Conservation (phyloP, 2,888 invertebrate genomes). For the Hydrotaea diabolus region DNA sequence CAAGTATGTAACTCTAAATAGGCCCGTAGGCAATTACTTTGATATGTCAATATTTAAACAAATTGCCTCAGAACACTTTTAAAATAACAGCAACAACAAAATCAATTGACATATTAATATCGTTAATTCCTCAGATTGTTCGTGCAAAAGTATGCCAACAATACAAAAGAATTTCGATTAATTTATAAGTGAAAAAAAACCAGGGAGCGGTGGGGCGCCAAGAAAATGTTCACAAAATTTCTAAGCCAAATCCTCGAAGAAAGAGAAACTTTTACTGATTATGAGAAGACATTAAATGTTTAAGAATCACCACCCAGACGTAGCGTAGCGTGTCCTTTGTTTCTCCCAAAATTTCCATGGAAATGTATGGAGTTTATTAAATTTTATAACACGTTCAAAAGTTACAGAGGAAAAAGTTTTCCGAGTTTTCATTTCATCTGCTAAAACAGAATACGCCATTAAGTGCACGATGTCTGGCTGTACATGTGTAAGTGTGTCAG, state of each 20-base stretch:
- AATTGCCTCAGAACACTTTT: no score
- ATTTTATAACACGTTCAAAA: conserved; percentile 31
- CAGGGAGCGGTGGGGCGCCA: background rate
- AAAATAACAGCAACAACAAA: no score
- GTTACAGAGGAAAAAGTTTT: conserved; percentile 30
- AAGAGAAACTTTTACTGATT: conserved; percentile 5
- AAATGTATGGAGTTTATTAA: conserved; percentile 28
- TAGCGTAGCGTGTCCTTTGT: background rate
- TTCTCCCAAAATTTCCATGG: background rate
- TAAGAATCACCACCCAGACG: conserved; percentile 31
- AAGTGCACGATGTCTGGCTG: background rate
- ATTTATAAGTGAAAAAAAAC: background rate
- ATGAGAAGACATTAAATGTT: background rate
- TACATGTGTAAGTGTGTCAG: background rate
- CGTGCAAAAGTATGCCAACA: no score
- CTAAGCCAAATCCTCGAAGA: background rate
- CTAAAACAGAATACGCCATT: background rate
- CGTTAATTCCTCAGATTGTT: no score
- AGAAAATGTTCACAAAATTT: background rate
- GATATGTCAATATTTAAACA: no score
- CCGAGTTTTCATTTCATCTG: conserved; percentile 27
- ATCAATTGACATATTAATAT: no score
- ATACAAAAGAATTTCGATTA: no score
- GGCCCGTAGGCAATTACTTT: no score
- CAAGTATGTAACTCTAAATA: no score